A percentile compares a stretch with the other conserved stretches of the same genome.
Conservation (phyloP, 2,113 vertebrate species). For the Naja naja region DNA sequence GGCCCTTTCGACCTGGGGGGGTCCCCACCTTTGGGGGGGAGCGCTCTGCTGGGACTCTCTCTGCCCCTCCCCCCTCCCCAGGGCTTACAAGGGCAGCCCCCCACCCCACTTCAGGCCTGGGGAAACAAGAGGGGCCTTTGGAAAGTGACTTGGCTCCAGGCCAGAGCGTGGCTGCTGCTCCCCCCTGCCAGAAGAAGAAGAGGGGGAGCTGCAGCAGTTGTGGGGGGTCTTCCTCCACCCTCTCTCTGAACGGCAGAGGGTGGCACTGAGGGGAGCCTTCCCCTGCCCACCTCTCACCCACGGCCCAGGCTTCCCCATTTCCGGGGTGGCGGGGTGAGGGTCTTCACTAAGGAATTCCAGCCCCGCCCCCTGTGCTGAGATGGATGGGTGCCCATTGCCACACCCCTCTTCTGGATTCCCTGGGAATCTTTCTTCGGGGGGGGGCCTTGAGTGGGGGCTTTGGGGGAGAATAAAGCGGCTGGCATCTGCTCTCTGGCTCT, state of each 20-base stretch:
- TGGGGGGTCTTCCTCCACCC: not conserved
- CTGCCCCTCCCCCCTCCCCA: not conserved
- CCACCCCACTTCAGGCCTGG: not conserved
- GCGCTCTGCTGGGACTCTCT: not conserved
- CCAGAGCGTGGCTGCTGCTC: not conserved
- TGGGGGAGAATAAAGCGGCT: not conserved
- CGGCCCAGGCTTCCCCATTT: not conserved
- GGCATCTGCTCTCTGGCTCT: not conserved
- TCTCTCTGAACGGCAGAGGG: not conserved
- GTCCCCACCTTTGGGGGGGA: not conserved
- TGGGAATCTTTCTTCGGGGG: not conserved
- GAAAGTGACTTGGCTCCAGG: not conserved
- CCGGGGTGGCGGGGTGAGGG: not conserved
- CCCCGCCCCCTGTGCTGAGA: not conserved
- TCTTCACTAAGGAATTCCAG: not conserved
- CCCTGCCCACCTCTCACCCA: not conserved
- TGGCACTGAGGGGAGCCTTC: not conserved
- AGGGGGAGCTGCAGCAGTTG: not conserved
- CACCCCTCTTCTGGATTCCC: not conserved
- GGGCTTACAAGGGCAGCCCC: not conserved
- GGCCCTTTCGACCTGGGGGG: not conserved
- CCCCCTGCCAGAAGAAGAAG: not conserved
- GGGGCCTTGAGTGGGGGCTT: not conserved
- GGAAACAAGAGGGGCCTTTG: not conserved
- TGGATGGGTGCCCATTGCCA: not conserved